These are phyloP conservation scores for Harpalus rubripes DNA, from an alignment of 2,888 invertebrate species.

Conservation along the genomic window DNA sequence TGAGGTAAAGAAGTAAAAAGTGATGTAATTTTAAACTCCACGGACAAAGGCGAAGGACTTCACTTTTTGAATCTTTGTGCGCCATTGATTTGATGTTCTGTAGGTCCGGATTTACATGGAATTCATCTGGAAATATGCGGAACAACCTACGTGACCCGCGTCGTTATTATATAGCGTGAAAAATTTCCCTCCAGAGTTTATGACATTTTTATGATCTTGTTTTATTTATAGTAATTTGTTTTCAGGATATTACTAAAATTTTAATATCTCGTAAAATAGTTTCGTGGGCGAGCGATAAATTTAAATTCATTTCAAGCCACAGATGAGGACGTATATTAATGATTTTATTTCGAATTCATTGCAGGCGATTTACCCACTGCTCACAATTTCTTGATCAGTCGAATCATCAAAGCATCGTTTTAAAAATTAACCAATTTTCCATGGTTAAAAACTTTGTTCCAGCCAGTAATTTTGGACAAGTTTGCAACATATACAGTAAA, in stretches of 20 bases:
- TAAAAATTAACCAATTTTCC: too few relatives aligned
- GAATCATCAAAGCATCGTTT: too few relatives aligned
- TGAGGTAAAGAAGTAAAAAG: not conserved
- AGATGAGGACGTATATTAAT: not conserved
- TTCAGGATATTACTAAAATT: conserved; percentile 1
- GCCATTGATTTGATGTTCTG: not conserved
- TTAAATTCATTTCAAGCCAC: not conserved
- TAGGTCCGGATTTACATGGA: not conserved
- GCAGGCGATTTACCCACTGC: not conserved
- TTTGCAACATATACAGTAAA: too few relatives aligned
- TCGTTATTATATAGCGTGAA: not conserved
- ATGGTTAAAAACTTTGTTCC: too few relatives aligned
- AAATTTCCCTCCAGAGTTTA: not conserved
- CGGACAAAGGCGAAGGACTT: not conserved
- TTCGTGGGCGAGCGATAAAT: not conserved
- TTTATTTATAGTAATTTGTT: conserved; percentile 31
- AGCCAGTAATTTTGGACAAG: too few relatives aligned
- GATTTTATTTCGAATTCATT: not conserved
- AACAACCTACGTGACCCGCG: not conserved
- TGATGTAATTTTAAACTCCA: not conserved
- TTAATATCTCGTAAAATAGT: conserved; percentile 7
- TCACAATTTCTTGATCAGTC: too few relatives aligned
- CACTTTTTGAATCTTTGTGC: not conserved
- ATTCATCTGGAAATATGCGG: not conserved
- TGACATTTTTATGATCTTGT: conserved; percentile 16